Percentiles rank a stretch among this genome's conserved stretches.
These are phyloP conservation scores for Eptatretus atami DNA, from an alignment of 2,797 vertebrate species.

Conservation along the genomic window DNA sequence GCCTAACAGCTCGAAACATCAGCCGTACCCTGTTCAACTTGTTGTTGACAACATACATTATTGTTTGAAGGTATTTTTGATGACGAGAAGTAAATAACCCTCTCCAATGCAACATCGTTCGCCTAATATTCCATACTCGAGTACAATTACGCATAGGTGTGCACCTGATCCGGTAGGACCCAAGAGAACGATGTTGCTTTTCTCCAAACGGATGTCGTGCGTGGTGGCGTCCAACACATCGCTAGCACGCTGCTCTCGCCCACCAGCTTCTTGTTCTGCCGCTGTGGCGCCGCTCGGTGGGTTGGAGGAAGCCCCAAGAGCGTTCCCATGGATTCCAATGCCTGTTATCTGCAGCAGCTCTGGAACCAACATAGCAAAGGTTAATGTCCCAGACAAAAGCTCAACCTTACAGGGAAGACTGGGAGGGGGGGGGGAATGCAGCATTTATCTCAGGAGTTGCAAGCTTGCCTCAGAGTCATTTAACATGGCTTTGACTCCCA, in stretches of 20 bases:
- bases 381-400: too few relatives aligned
- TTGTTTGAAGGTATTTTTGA: too few relatives aligned
- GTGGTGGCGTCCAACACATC: conserved; percentile 61
- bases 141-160: neutral
- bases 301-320: conserved; percentile 69
- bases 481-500: too few relatives aligned
- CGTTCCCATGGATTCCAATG: conserved; percentile 72
- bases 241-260: conserved; percentile 51
- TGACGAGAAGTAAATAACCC: too few relatives aligned
- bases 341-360: conserved; percentile 82
- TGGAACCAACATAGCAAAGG: conserved; percentile 11
- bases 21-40: too few relatives aligned
- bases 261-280: neutral
- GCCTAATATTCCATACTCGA: too few relatives aligned
- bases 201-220: conserved; percentile 70
- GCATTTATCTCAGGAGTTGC: conserved; percentile 6
- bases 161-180: conserved; percentile 88
- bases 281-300: conserved; percentile 60
- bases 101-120: too few relatives aligned
- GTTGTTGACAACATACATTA: too few relatives aligned
- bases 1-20: too few relatives aligned
- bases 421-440: neutral
- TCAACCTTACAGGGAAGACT: too few relatives aligned
- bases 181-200: conserved; percentile 87
- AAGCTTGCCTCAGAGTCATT: too few relatives aligned